Base-by-base conservation (phyloP, 2,113 vertebrate genomes). In the Pampusana beccarii region DNA sequence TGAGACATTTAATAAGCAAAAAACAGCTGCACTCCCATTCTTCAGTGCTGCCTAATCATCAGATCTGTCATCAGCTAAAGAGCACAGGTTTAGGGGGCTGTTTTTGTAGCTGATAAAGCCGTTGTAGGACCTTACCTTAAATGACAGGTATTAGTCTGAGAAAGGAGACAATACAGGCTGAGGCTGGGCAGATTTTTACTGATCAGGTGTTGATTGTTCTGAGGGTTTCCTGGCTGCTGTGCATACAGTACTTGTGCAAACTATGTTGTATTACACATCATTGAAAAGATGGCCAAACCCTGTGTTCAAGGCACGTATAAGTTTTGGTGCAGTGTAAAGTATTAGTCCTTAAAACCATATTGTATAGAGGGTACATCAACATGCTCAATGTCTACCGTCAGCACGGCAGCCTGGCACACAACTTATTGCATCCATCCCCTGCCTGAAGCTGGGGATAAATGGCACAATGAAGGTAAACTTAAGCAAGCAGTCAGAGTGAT, bases 381-480 rank as follows among this genome's bases (percentile, higher is more conserved):
- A 36, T 29, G 28, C 19, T 53, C 73, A 24, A 4, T 53, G 28
- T 36, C 58, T 24, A 17, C 46, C 3, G 2, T 72, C 82, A 73
- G n/a, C 51, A 25, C 36, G 75, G 54, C 60, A 95, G 40, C 54
- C 87, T 94, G 87, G 87, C 74, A 94, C 48, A 58, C 5, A 46
- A 50, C 3, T 8, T 31, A 70, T 57, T 33, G 65, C 67, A 80
- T 18, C 80, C 28, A 29, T 58, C 36, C 33, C 38, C 64, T 42
- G 67, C 44, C 53, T 64, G 48, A 72, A 87, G 33, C 85, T 86
- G 51, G 83, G 90, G 94, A 94, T 94, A 86, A 94, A 62, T 9
- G 64, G 14, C 40, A 96, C 93, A 96, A 95, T 90, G 85, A 71
- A 92, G 25, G 33, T 46, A 83, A 90, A 79, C 71, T 94, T 96